These are phyloP conservation scores for Toxotes lorentzi DNA, from an alignment of 2,797 vertebrate species.

Conservation along the genomic window DNA sequence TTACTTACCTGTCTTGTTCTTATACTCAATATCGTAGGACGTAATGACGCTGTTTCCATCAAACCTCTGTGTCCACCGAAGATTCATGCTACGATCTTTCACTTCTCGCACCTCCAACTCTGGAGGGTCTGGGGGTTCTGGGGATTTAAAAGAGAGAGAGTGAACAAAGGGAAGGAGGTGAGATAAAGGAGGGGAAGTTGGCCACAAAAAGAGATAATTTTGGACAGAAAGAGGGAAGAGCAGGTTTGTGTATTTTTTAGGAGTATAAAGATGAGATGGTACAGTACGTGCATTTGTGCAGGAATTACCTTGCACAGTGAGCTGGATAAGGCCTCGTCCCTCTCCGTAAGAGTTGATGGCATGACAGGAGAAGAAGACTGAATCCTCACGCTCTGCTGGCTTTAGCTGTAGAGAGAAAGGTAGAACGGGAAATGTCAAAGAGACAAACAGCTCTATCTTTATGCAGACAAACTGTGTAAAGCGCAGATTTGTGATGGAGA, in stretches of 20 bases:
- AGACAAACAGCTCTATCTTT: conserved; percentile 47
- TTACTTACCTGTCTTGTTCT: conserved; percentile 94
- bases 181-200: neutral
- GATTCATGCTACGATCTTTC: conserved; percentile 97
- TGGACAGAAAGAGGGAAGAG: neutral
- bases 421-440: conserved; percentile 28
- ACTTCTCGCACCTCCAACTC: conserved; percentile 98
- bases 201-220: neutral
- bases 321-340: conserved; percentile 96
- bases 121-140: conserved; percentile 97
- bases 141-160: conserved; percentile 13
- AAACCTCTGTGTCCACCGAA: conserved; percentile 96
- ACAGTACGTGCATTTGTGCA: conserved; percentile 16
- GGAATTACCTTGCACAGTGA: conserved; percentile 95
- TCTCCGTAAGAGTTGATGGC: conserved; percentile 99
- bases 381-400: conserved; percentile 96
- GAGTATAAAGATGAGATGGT: conserved; percentile 12
- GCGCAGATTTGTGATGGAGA: conserved; percentile 30
- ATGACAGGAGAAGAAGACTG: conserved; percentile 98
- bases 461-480: conserved; percentile 24
- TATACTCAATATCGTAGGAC: conserved; percentile 97
- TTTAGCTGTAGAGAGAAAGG: conserved; percentile 87
- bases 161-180: conserved; percentile 2
- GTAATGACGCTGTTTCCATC: conserved; percentile 98
- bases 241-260: conserved; percentile 3